These are phyloP conservation scores for Zosterops hypoxanthus DNA, from an alignment of 2,113 vertebrate genomes.

Conservation along the genomic window DNA sequence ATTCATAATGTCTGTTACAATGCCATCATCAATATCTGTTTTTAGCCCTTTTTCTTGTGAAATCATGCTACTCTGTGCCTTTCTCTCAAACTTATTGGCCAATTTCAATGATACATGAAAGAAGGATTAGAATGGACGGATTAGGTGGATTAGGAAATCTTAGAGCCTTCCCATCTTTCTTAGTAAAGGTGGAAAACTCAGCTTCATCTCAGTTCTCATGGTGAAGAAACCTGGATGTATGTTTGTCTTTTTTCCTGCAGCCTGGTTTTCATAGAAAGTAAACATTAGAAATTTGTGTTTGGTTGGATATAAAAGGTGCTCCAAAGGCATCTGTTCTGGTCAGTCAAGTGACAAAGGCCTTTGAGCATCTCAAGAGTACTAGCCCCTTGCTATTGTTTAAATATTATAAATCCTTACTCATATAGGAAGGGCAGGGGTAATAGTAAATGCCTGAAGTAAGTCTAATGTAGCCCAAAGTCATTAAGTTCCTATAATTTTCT, in stretches of 20 bases:
- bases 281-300: background rate
- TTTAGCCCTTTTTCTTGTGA: background rate
- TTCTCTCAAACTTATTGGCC: background rate
- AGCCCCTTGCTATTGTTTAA: background rate
- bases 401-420: background rate
- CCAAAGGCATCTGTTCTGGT: background rate
- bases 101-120: background rate
- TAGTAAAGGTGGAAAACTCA: background rate
- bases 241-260: background rate
- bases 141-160: background rate
- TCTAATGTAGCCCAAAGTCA: background rate
- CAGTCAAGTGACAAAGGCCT: background rate
- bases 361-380: background rate
- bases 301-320: background rate
- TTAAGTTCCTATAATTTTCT: background rate
- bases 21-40: background rate
- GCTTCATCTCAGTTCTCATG: background rate
- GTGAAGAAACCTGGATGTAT: background rate
- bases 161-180: background rate
- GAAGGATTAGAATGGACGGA: background rate
- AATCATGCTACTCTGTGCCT: background rate
- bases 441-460: background rate
- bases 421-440: background rate
- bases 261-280: background rate
- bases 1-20: background rate